Base-by-base conservation (phyloP, 2,888 invertebrate genomes). In the Lasioglossum pauxillum region DNA sequence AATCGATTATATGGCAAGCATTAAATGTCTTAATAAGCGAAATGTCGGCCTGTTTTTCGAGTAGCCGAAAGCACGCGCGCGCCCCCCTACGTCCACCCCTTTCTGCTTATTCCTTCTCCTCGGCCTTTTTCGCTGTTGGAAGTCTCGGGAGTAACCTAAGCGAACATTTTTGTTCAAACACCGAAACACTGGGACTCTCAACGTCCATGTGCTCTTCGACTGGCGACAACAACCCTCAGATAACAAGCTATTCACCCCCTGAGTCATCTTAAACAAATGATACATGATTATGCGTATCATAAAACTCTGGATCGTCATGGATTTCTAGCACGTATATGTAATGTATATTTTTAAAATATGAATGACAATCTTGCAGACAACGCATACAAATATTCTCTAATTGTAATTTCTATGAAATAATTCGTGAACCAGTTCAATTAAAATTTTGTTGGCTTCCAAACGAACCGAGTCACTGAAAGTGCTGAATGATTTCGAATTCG, bases 21-120 rank as follows among this genome's bases (percentile, higher is more conserved):
- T 94, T 93, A 93, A 93, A 92, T 89, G 92, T 91, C 93, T 94
- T 94, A 94, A 94, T 94, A 94, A 94, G 93, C 91, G 87, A 89
- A 89, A 84, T 86, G 83, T 86, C 78, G 89, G 73, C 80, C 84
- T 83, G 88, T 92, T 92, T 90, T 89, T 87, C 86, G 91, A 81
- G 85, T 89, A 91, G 89, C 87, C 90, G 87, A 93, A 92, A 90
- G 84, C 87, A 73, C 83, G 82, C 83, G 84, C 71, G 44, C 57
- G 53, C 49, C 64, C 44, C 71, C 16, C 57, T 35, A 14, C 31
- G 10, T 16, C 27, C 67, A 27, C 27, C 53, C 41, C 41, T 16
- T 73, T 46, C 35, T 2, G 7, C 16, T 75, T 60, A 72, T 64
- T 57, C 67, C 49, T n/a, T 67, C 46, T 84, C 46, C 69, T 49